phyloP scores from a whole-genome alignment of 2,113 vertebrate genomes.

The Lonchura striata region DNA sequence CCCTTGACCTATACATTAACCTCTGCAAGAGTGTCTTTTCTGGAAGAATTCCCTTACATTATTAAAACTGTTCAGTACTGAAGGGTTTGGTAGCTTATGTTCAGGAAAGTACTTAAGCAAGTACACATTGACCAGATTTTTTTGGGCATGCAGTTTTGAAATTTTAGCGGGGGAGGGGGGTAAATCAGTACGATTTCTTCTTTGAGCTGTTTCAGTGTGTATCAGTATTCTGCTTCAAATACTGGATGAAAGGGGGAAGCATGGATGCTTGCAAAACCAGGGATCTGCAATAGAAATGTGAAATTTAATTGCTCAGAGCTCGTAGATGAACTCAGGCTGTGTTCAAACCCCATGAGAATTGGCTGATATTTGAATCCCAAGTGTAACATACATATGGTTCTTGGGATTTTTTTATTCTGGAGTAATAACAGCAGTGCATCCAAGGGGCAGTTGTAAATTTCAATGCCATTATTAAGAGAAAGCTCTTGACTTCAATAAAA shows the following conservation, averaged over 20 bases:
- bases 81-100: not conserved
- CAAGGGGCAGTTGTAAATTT: not conserved
- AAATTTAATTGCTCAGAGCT: not conserved
- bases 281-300: slow-evolving; percentile 8
- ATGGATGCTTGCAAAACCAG: slow-evolving; percentile 34
- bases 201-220: slow-evolving; percentile 31
- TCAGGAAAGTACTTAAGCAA: not conserved
- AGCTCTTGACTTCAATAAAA: not conserved
- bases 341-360: not conserved
- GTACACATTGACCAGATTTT: slow-evolving; percentile 34
- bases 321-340: not conserved
- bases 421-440: not conserved
- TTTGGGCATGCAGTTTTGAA: slow-evolving; percentile 39
- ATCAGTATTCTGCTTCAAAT: slow-evolving; percentile 48
- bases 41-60: not conserved
- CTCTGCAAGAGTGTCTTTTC: not conserved
- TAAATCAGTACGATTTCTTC: not conserved
- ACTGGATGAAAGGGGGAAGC: slow-evolving; percentile 45
- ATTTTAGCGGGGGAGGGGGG: not conserved
- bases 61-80: not conserved
- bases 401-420: not conserved
- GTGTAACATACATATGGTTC: too few species aligned
- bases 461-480: not conserved
- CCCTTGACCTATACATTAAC: not conserved
- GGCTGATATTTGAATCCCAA: not conserved